Base-by-base conservation (phyloP, 2,113 vertebrate species). In the Anthoscopus minutus region DNA sequence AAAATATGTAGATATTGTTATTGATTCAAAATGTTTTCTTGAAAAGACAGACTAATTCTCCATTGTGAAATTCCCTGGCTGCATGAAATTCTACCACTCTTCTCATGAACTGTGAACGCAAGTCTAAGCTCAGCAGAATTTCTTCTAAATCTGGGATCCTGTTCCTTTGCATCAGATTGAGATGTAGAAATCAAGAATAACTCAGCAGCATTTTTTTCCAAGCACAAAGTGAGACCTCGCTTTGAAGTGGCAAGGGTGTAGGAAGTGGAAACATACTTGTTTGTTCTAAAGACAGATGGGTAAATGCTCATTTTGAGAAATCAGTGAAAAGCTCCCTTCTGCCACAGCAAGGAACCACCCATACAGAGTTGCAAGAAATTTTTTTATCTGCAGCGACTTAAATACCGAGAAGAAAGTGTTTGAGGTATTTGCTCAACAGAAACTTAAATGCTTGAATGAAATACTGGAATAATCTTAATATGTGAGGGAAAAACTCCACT, bases 401-500 rank as follows among this genome's bases (percentile, higher is more conserved):
- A 74, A 25, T 47, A 74, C 9, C 30, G 58, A 24, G 17, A 56
- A 15, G 9, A 79, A 87, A 78, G 10, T 25, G 13, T 38, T 30
- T 38, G 15, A 71, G 24, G 6, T 25, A 56, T 79, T 92, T 85
- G 47, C 40, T 86, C 66, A 92, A 51, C 7, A 83, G 20, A 76
- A 85, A 51, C 13, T n/a, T 60, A 69, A 37, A 71, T 53, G 18
- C 15, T 67, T 53, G 6, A 94, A 51, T 37, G 38, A 88, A 92
- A 54, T 28, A 51, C 1, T 28, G 10, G n/a, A 69, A 76, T 61
- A 80, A 15, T 24, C 28, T 40, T 69, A 65, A 4, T 54, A 81
- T 50, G 13, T 28, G 9, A 21, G 21, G 27, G 4, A 0, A 18
- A 33, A 61, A 69, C 3, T 1, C 1, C 4, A 53, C 1, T 42